Conservation (phyloP, 2,113 vertebrate species). For the Bufo gargarizans region DNA sequence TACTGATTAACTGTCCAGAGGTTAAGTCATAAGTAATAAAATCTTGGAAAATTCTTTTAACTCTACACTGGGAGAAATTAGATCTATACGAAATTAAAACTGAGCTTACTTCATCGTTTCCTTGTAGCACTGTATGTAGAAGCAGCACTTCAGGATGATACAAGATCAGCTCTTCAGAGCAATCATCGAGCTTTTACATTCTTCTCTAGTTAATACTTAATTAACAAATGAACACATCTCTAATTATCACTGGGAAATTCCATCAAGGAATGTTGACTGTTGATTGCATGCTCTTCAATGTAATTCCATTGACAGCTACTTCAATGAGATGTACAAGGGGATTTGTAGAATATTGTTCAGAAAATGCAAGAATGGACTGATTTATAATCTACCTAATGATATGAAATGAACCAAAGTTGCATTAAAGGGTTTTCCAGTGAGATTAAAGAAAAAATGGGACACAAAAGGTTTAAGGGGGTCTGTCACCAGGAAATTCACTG, state of each 20-base stretch:
- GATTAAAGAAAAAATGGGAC: too few relatives aligned
- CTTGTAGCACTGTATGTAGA: neutral
- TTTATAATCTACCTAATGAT: neutral
- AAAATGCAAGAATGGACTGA: neutral
- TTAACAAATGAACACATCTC: slow-evolving; percentile 33
- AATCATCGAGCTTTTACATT: slow-evolving; percentile 8
- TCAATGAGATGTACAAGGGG: neutral
- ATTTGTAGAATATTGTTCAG: neutral
- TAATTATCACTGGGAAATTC: slow-evolving; percentile 19
- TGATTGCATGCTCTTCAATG: slow-evolving; percentile 37
- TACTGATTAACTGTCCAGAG: too few relatives aligned
- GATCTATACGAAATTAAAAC: neutral
- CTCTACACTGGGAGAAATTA: neutral
- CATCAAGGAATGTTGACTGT: slow-evolving; percentile 33
- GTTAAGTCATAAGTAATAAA: too few relatives aligned
- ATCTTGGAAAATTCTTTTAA: too few relatives aligned
- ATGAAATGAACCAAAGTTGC: too few relatives aligned
- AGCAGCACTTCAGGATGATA: neutral
- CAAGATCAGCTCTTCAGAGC: slow-evolving; percentile 5
- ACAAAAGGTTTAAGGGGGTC: too few relatives aligned
- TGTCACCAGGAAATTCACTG: too few relatives aligned
- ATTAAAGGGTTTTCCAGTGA: too few relatives aligned
- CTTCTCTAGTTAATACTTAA: slow-evolving; percentile 31
- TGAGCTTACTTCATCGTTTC: neutral
- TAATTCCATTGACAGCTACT: slow-evolving; percentile 21